These are phyloP conservation scores for Synanthedon myopaeformis DNA, from an alignment of 2,888 invertebrate genomes.

Conservation along the genomic window DNA sequence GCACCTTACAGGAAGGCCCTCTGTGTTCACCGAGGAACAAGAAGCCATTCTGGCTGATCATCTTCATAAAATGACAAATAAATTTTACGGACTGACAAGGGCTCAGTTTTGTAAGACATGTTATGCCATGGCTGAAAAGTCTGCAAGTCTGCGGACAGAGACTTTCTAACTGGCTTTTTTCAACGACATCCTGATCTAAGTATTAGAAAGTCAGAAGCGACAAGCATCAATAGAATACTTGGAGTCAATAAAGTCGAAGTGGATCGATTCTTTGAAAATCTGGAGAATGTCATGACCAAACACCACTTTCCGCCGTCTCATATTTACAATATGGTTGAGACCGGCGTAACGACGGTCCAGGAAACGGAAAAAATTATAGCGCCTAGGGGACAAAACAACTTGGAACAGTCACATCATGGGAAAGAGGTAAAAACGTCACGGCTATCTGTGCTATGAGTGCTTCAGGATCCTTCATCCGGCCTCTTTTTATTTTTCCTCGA, in stretches of 20 bases:
- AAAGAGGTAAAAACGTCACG: slow-evolving; percentile 11
- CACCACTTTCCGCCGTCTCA: slow-evolving; percentile 1
- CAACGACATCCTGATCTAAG: slow-evolving; percentile 13
- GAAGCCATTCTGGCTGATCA: slow-evolving; percentile 12
- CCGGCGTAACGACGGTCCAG: slow-evolving; percentile 9
- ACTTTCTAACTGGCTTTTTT: slow-evolving; percentile 12
- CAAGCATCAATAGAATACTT: slow-evolving; percentile 9
- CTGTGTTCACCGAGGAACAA: slow-evolving; percentile 13
- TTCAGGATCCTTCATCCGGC: slow-evolving; percentile 9
- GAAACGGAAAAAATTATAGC: slow-evolving; percentile 9
- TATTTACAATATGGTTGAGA: slow-evolving; percentile 10
- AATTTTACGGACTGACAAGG: slow-evolving; percentile 13
- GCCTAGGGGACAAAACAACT: slow-evolving; percentile 8
- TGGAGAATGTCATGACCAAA: slow-evolving; percentile 7
- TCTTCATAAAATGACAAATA: slow-evolving; percentile 12
- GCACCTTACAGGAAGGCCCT: too few relatives aligned
- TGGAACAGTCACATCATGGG: slow-evolving; percentile 7
- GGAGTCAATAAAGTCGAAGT: slow-evolving; percentile 10
- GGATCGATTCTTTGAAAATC: slow-evolving; percentile 9
- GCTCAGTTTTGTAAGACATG: slow-evolving; percentile 12
- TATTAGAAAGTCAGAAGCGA: slow-evolving; percentile 13
- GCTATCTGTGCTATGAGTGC: slow-evolving; percentile 12
- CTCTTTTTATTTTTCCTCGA: slow-evolving; percentile 9
- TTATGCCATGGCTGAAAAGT: slow-evolving; percentile 10
- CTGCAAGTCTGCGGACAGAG: slow-evolving; percentile 11